Base-by-base conservation (phyloP, 1,140 invertebrate genomes). In the Sycophaga agraensis region DNA sequence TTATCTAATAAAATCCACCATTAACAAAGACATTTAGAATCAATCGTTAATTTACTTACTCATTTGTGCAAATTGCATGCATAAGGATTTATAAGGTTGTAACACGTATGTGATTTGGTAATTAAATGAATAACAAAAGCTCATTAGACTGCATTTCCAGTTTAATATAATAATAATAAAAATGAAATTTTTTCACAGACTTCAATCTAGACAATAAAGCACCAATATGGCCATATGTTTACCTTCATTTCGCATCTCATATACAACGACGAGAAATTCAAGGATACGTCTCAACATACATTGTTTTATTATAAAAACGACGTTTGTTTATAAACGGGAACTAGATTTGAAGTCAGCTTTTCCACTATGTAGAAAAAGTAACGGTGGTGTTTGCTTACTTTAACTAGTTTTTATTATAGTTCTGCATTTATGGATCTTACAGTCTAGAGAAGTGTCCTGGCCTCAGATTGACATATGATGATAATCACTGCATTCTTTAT, bases 391-490 rank as follows among this genome's bases (percentile, higher is more conserved):
- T 62, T 39, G 50, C 49, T 37, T 63, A 49, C 28, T 21, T 64
- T 26, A 2, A 65, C 62, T 54, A 58, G 31, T 68, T 59, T 59
- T 63, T 62, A 59, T 50, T 37, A 17, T 64, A 70, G 31, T 59
- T 66, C 64, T 67, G 42, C 70, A 65, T 62, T 66, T 73, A 66
- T 70, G 59, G 60, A 74, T 68, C 73, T 76, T 76, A 76, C 50
- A 66, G 73, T 67, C 73, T 75, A 75, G 66, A 75, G 73, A 75
- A 75, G 73, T 75, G 70, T 75, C 67, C 71, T 68, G 67, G 71
- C 73, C 68, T 70, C 69, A 67, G 63, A 70, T 70, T 69, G 67
- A 73, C 62, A 68, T 75, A 70, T 66, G 69, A 68, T 64, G 56
- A 49, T 48, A 63, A 43, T 12, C 17, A 64, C 66, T 70, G 65